A percentile compares a stretch with the other conserved stretches of the same genome.
Conservation (phyloP, 2,888 invertebrate genomes). For the Hipparchia sbordonii region DNA sequence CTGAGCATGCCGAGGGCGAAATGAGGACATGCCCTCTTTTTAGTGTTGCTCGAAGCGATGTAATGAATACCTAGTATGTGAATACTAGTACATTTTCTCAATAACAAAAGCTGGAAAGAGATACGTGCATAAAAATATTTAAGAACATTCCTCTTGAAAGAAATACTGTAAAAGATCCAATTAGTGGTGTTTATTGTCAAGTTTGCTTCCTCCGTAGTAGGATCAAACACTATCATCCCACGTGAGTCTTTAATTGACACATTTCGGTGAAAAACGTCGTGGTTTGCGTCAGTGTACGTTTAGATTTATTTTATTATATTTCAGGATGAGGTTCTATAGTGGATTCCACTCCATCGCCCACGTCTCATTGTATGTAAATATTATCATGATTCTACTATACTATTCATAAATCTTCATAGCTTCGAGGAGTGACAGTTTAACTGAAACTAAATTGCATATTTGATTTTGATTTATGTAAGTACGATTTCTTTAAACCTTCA, state of each 20-base stretch:
- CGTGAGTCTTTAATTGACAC: conserved; percentile 69
- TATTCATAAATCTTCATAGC: conserved; percentile 29
- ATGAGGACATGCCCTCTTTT: not conserved
- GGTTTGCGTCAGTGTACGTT: conserved; percentile 25
- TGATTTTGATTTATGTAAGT: not conserved
- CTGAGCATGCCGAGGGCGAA: not conserved
- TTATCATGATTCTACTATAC: conserved; percentile 33
- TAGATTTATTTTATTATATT: conserved; percentile 39
- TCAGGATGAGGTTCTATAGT: conserved; percentile 35
- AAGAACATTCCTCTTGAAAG: conserved; percentile 8
- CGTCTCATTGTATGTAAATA: conserved; percentile 42
- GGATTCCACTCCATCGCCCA: conserved; percentile 34
- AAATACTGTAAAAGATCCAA: conserved; percentile 19
- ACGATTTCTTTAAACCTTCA: not conserved
- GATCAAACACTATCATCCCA: conserved; percentile 45
- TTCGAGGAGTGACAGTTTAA: conserved; percentile 12
- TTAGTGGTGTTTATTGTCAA: conserved; percentile 20
- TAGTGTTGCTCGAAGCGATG: conserved; percentile 4
- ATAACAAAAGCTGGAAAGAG: not conserved
- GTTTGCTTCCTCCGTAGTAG: conserved; percentile 1
- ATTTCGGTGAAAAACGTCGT: conserved; percentile 58
- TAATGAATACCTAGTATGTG: not conserved
- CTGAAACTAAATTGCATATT: conserved; percentile 6
- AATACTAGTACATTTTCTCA: not conserved
- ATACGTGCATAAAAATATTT: not conserved